Evolutionary conservation across 2,797 vertebrate species (phyloP).

Genomic region (Microctenopoma steveboyesi): DNA sequence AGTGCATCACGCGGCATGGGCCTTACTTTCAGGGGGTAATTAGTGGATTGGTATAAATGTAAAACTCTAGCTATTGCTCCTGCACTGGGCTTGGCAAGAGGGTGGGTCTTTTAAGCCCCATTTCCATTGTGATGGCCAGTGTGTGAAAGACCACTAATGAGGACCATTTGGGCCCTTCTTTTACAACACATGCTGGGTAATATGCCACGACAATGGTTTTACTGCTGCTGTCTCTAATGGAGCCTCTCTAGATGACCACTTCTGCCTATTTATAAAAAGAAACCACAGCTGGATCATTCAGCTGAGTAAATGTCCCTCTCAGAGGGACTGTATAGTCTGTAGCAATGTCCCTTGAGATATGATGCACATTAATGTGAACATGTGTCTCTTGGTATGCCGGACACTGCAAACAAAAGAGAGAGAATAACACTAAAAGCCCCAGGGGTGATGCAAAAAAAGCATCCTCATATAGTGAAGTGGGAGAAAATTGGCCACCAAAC

Average conservation of each 20-base stretch:
- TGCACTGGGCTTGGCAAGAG: slow-evolving; percentile 41
- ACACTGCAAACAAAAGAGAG: not conserved
- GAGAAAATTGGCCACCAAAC: slow-evolving; percentile 2
- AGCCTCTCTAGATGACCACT: slow-evolving; percentile 47
- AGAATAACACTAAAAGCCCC: not conserved
- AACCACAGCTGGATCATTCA: slow-evolving; percentile 40
- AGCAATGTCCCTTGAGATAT: slow-evolving; percentile 5
- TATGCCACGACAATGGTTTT: slow-evolving; percentile 70
- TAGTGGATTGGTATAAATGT: slow-evolving; percentile 47
- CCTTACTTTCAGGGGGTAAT: slow-evolving; percentile 37
- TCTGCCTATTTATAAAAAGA: slow-evolving; percentile 38
- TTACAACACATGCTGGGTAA: slow-evolving; percentile 78
- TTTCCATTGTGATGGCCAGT: slow-evolving; percentile 54
- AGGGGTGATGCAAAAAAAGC: not conserved
- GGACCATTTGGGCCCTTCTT: slow-evolving; percentile 74
- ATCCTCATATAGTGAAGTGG: not conserved
- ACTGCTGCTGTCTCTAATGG: slow-evolving; percentile 62
- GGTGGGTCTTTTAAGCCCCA: slow-evolving; percentile 37
- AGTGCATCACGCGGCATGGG: slow-evolving; percentile 36
- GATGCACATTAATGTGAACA: slow-evolving; percentile 1
- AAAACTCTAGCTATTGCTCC: slow-evolving; percentile 45
- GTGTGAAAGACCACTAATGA: slow-evolving; percentile 74
- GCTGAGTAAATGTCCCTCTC: slow-evolving; percentile 28
- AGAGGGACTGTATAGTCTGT: not conserved
- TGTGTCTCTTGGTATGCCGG: not conserved